Evolutionary conservation across 2,888 invertebrate genomes (phyloP), one percentile per base, ranked within the genome.

Genomic region (Eupithecia subumbrata): DNA sequence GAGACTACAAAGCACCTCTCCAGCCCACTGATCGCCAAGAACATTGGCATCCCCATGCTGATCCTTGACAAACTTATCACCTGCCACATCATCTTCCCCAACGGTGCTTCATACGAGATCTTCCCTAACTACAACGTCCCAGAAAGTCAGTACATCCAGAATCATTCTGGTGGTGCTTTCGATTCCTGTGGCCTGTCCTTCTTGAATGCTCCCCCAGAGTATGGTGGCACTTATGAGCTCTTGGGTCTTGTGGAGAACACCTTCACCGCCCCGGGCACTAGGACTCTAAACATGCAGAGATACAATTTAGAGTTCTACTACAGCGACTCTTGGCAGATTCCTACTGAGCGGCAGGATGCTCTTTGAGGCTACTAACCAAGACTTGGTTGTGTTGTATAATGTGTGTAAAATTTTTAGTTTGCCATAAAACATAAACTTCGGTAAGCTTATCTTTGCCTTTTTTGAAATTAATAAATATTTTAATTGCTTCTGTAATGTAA

Each of bases 211-310:
- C 82, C 83, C 1, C 74, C 76, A 0, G 82, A 82, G 0, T 77
- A 81, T 56, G 85, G 86, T 66, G 91, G 91, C 0, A 87, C 88
- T 0, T 91, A 91, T 56, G 86, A 89, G 76, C 78, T 91, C 9
- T 40, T 85, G 18, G 88, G 90, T 2, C 67, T 84, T 11, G 87
- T 88, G 0, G 37, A 80, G 0, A 84, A 87, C 30, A 64, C 64
- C 2, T 34, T 25, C 14, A 40, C n/a, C 7, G 43, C 22, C 7
- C 40, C 43, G 7, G 40, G n/a, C 12, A 67, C 37, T 7, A 43
- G 40, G 43, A 68, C 68, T 25, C 22, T 91, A 14, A 87, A 87
- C 0, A 84, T 85, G 18, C 84, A 86, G 78, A 85, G 79, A 52
- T 86, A 85, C 81, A 85, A 88, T 69, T 63, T 90, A n/a, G 85